Percentiles rank a stretch among this genome's conserved stretches.
phyloP scores from a whole-genome alignment of 2,113 vertebrate genomes.

The Plecotus auritus region DNA sequence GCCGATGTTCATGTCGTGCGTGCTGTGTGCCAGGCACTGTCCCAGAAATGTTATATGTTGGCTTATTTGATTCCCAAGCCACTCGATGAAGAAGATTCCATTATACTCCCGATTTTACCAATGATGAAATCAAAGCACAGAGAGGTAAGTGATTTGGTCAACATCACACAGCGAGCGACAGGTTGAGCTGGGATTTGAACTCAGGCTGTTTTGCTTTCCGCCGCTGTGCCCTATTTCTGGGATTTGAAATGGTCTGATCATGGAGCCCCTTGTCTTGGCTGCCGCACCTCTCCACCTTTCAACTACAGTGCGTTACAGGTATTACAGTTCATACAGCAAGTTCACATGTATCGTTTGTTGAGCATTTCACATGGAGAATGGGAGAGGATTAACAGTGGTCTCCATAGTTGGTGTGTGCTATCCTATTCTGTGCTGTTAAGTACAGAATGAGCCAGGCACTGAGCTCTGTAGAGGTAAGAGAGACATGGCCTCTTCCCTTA shows the following conservation, averaged over 20 bases:
- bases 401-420: too few relatives aligned
- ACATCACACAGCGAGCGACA: neutral
- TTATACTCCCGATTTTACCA: neutral
- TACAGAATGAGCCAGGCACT: neutral
- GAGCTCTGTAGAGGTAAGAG: neutral
- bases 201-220: neutral
- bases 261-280: neutral
- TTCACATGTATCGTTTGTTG: neutral
- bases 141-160: neutral
- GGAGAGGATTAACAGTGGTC: neutral
- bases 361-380: neutral
- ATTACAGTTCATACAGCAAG: rapidly evolving
- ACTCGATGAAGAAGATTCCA: neutral
- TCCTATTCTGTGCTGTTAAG: neutral
- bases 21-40: neutral
- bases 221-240: rapidly evolving
- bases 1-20: neutral
- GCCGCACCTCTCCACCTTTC: rapidly evolving
- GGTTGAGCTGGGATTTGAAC: neutral
- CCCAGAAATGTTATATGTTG: neutral
- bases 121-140: neutral
- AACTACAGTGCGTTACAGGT: rapidly evolving
- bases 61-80: neutral
- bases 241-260: neutral
- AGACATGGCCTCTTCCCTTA: neutral